Base-by-base conservation (phyloP, 2,888 invertebrate genomes). In the Strigamia transsilvanica region DNA sequence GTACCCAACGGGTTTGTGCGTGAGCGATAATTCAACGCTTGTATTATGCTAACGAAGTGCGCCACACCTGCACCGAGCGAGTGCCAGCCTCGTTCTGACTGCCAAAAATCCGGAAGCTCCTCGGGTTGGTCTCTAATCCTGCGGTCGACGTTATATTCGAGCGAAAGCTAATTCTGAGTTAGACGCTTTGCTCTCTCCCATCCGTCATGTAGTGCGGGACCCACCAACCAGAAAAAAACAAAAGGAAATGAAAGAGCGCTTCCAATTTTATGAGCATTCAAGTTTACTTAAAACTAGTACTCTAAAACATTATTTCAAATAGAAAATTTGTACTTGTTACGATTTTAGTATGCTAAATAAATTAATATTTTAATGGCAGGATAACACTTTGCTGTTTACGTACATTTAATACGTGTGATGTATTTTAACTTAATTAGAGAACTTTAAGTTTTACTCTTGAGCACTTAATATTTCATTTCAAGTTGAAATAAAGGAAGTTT, bases 21-120 rank as follows among this genome's bases (percentile, higher is more conserved):
- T 73, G 73, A 73, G 73, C 73, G 73, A 73, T 73, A 73, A 73
- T 73, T 73, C 73, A 73, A 73, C 73, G 73, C 73, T 73, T 73
- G 73, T 73, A 73, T 73, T 73, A 73, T 73, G 73, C 73, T 73
- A 73, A 73, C 73, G 73, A 73, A 73, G 73, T 27, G 23, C 73
- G 73, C 27, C 32, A 32, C 73, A 73, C 27, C 27, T 73, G 73
- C 73, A 32, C 73, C 73, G 73, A 73, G 73, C 32, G 73, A 73
- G 73, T 12, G 27, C 5, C 27, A 32, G 15, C 73, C 73, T 73
- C 73, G 73, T 32, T 73, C 32, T 32, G 73, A 73, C 73, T 73
- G 73, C 73, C 73, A 73, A 73, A 73, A 73, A 73, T 73, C 73
- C 73, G 73, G 73, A 73, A 73, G 73, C 73, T 73, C 23, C 73